phyloP scores from a whole-genome alignment of 2,888 invertebrate species.

The Pilophorus perplexus region DNA sequence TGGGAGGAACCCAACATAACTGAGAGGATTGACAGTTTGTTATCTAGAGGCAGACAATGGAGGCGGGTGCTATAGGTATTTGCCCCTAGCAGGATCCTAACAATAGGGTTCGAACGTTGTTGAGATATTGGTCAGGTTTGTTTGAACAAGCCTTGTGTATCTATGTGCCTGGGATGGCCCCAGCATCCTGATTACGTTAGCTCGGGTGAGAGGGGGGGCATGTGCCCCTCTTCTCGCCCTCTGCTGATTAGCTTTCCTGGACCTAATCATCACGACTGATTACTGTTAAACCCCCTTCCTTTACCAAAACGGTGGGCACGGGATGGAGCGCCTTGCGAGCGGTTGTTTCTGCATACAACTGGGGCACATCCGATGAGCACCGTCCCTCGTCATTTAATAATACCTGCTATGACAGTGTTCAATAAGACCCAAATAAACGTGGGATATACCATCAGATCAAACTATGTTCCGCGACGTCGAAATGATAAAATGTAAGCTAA shows the following conservation, averaged over 20 bases:
- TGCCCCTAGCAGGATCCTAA: slow-evolving; percentile 22
- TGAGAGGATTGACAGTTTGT: slow-evolving; percentile 37
- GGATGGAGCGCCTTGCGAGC: slow-evolving; percentile 8
- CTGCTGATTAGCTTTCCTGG: slow-evolving; percentile 21
- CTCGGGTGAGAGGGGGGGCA: no score
- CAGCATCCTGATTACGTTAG: slow-evolving; percentile 23
- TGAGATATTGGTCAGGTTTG: slow-evolving; percentile 43
- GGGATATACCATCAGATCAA: no score
- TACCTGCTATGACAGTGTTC: no score
- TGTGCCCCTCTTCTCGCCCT: neutral
- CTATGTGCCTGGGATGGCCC: slow-evolving; percentile 31
- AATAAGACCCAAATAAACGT: no score
- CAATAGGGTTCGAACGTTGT: slow-evolving; percentile 37
- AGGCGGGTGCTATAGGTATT: slow-evolving; percentile 37
- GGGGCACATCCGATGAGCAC: no score
- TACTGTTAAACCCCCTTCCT: slow-evolving; percentile 15
- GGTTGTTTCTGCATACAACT: slow-evolving; percentile 14
- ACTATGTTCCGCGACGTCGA: no score
- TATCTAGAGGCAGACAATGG: slow-evolving; percentile 33
- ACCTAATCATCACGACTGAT: slow-evolving; percentile 37
- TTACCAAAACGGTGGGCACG: slow-evolving; percentile 25
- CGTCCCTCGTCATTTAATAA: no score
- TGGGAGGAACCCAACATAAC: slow-evolving; percentile 20
- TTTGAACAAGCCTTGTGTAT: slow-evolving; percentile 37
- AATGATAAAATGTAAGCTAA: no score